Evolutionary conservation across 2,888 invertebrate species (phyloP).

Genomic region (Sipha maydis): DNA sequence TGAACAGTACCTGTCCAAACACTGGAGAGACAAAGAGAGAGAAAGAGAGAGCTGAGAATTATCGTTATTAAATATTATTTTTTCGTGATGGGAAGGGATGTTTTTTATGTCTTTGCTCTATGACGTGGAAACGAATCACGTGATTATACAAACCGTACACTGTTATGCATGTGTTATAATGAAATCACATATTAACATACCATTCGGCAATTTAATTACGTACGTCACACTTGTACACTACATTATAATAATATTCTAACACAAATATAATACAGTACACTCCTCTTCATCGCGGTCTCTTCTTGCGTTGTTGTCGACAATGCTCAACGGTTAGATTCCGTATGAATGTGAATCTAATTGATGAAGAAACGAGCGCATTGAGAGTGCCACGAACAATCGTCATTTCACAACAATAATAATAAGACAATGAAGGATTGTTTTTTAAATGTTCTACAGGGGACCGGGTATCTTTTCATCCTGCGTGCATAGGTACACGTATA

Average conservation of each 20-base stretch:
- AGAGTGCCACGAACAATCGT: slow-evolving; percentile 46
- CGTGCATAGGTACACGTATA: neutral
- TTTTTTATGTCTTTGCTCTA: slow-evolving; percentile 46
- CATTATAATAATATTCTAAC: neutral
- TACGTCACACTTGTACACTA: slow-evolving; percentile 14
- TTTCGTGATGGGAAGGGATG: neutral
- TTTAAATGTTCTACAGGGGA: slow-evolving; percentile 25
- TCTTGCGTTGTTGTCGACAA: neutral
- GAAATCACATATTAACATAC: slow-evolving; percentile 12
- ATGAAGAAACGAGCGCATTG: slow-evolving; percentile 18
- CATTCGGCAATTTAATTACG: slow-evolving; percentile 38
- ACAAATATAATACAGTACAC: neutral
- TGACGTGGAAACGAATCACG: slow-evolving; percentile 46
- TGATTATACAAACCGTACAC: slow-evolving; percentile 8
- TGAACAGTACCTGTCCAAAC: slow-evolving; percentile 55
- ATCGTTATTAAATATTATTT: neutral
- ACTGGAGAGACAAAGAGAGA: neutral
- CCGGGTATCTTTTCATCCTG: neutral
- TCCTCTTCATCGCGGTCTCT: neutral
- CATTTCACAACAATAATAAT: slow-evolving; percentile 24
- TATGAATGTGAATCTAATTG: slow-evolving; percentile 59
- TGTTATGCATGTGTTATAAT: neutral
- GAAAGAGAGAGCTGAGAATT: neutral
- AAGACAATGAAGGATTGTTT: slow-evolving; percentile 49
- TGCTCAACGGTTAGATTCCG: slow-evolving; percentile 29